phyloP scores from a whole-genome alignment of 2,888 invertebrate genomes.

The Ctena decussata region DNA sequence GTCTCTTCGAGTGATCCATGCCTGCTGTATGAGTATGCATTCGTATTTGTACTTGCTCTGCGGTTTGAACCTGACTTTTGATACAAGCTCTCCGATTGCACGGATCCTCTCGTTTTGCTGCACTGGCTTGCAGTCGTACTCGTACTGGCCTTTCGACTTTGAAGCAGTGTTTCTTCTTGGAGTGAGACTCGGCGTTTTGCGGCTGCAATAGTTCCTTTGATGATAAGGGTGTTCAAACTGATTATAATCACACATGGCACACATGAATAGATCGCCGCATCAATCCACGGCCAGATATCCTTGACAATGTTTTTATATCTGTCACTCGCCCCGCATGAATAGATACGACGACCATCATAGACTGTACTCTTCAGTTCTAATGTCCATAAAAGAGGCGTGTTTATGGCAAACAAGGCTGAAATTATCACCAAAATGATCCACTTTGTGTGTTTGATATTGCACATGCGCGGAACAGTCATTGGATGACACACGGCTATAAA shows the following conservation, averaged over 20 bases:
- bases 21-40: no score
- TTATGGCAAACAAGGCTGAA: constrained; percentile 74
- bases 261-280: constrained; percentile 84
- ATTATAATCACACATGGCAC: constrained; percentile 83
- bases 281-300: constrained; percentile 85
- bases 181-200: neutral
- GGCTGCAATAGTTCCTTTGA: constrained; percentile 80
- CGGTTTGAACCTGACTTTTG: neutral
- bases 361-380: constrained; percentile 67
- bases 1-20: no score
- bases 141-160: neutral
- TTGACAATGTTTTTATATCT: constrained; percentile 67
- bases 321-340: constrained; percentile 68
- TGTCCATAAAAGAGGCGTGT: constrained; percentile 84
- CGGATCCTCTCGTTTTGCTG: neutral
- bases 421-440: constrained; percentile 76
- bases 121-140: neutral
- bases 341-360: constrained; percentile 53
- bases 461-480: constrained; percentile 81
- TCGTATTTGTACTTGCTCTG: no score
- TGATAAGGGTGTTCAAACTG: constrained; percentile 83
- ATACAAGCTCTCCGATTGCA: neutral
- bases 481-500: constrained; percentile 85
- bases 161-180: no score
- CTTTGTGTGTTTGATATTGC: constrained; percentile 70